Conservation (phyloP, 2,888 invertebrate genomes). For the Tubulanus polymorphus region DNA sequence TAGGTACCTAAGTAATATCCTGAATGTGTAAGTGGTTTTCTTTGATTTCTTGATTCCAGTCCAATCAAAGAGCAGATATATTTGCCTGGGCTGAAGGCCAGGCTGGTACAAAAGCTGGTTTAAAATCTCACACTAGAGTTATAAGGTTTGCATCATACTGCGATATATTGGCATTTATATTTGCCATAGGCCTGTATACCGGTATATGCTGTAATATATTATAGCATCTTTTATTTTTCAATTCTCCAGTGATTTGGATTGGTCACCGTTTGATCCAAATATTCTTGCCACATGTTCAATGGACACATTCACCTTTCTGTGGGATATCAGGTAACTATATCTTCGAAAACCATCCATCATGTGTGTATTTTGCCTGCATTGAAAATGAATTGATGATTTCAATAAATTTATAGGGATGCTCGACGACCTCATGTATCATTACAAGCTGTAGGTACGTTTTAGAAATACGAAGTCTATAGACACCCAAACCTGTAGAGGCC, state of each 20-base stretch:
- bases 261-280: constrained; percentile 76
- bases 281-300: constrained; percentile 84
- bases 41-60: constrained; percentile 59
- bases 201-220: neutral
- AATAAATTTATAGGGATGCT: constrained; percentile 67
- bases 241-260: constrained; percentile 70
- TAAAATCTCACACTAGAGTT: constrained; percentile 50
- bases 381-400: no score
- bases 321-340: constrained; percentile 76
- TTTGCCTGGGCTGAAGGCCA: constrained; percentile 64
- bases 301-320: constrained; percentile 87
- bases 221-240: neutral
- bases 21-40: neutral
- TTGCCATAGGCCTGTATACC: neutral
- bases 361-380: no score
- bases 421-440: constrained; percentile 78
- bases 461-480: no score
- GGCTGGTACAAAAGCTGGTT: constrained; percentile 33
- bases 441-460: constrained; percentile 75
- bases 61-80: constrained; percentile 82
- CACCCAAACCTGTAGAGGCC: no score
- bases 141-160: constrained; percentile 37
- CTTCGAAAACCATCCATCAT: no score
- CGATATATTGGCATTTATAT: no score
- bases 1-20: neutral